Evolutionary conservation across 2,113 vertebrate species (phyloP), one percentile per base, ranked within the genome.

Genomic region (Carassius gibelio): DNA sequence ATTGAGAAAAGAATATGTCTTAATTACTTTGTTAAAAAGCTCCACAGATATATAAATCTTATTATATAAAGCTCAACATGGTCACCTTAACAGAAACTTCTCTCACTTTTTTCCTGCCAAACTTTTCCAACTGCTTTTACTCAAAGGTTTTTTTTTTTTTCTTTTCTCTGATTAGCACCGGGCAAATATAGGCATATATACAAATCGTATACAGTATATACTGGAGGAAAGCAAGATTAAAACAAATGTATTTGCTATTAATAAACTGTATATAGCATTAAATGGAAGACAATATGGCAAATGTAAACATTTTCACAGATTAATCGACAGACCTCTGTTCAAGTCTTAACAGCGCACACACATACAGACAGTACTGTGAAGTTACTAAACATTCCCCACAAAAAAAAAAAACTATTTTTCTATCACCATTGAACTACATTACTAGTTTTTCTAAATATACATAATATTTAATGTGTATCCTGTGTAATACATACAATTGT

Each of bases 1-100:
- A 90, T 68, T 85, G 87, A 83, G 88, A 87, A 87, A 85, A 89
- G 85, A 89, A 89, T 89, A 87, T 19, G 75, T 87, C 85, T 83
- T 89, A 88, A 89, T 89, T 89, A 89, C 86, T 86, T 88, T 86
- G 82, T 88, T 87, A 88, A 89, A 89, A 86, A 88, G 82, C 75
- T 78, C 78, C 84, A 55, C 30, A 59, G 78, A 69, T 82, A 69
- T 45, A 89, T 81, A 86, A 78, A 62, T 80, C 66, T 83, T 68
- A 85, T 89, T 89, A 85, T 72, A 83, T 84, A 77, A 85, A 83
- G 75, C 74, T 69, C 81, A 83, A 87, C 78, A 86, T 21, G 48
- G 52, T 88, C 85, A 88, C 83, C 88, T 88, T 88, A 71, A 74
- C 26, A 61, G 15, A 82, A 88, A 82, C 23, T 84, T 77, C 50